These are phyloP conservation scores for Zonotrichia leucophrys DNA, from an alignment of 2,113 vertebrate genomes.

Conservation along the genomic window DNA sequence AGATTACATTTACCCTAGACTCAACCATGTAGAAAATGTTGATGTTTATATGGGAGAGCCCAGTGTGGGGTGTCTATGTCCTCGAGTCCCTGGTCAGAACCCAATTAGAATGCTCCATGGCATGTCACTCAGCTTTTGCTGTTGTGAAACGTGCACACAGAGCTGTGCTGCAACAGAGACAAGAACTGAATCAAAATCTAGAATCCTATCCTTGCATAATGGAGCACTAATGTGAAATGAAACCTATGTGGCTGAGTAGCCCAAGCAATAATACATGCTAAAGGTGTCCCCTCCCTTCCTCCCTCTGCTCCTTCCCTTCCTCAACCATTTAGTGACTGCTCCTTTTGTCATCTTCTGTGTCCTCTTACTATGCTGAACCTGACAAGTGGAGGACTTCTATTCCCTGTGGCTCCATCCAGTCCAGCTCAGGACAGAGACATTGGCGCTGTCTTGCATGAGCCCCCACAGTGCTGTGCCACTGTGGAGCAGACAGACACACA, in stretches of 20 bases:
- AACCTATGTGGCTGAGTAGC: background rate
- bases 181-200: background rate
- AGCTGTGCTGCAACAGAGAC: background rate
- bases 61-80: background rate
- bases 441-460: background rate
- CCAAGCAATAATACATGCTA: background rate
- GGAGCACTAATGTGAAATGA: background rate
- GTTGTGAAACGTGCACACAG: background rate
- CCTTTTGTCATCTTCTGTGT: background rate
- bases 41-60: background rate
- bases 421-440: background rate
- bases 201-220: background rate
- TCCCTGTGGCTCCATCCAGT: background rate
- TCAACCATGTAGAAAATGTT: background rate
- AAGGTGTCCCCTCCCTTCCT: background rate
- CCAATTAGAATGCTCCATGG: background rate
- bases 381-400: background rate
- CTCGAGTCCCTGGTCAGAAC: fast-evolving
- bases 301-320: background rate
- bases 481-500: background rate
- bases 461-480: fast-evolving
- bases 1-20: background rate
- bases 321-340: background rate
- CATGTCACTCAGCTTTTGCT: background rate
- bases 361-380: background rate